Base-by-base conservation (phyloP, 2,888 invertebrate genomes). In the Lutraria lutraria region DNA sequence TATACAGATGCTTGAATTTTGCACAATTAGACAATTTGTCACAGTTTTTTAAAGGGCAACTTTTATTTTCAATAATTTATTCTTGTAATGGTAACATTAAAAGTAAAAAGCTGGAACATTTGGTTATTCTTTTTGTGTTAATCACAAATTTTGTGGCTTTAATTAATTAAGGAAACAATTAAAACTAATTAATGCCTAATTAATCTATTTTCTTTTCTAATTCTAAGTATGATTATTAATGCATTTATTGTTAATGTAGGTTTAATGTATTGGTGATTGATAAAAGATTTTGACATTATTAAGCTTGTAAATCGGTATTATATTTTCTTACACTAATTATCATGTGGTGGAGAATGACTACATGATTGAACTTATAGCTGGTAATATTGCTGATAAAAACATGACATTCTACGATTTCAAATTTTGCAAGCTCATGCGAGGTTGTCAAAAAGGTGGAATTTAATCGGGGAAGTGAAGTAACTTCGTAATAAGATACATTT, bases 401-500 rank as follows among this genome's bases (percentile, higher is more conserved):
- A 68, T 68, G 63, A 68, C n/a, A 68, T n/a, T 68, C 6, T 25
- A 8, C 13, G n/a, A 68, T 68, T 68, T 25, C 25, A 68, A 68
- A 68, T 85, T 85, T 86, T 83, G 89, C 89, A 85, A 83, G 89
- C 85, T 89, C 89, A 86, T 89, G 89, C 83, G 56, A 52, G 81
- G 88, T 89, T 79, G 85, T 86, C 86, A 89, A 82, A 88, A 92
- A 81, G 88, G 72, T 43, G 87, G 87, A 90, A 90, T 79, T 80
- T 80, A 84, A 86, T 88, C 72, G 54, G 86, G 29, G 76, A 76
- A 83, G 79, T 54, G 79, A 52, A 29, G 60, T 29, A 34, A 19
- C 54, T 43, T 13, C n/a, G 92, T 86, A 92, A 92, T 72, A 29
- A 86, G 85, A 92, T 92, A 86, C 81, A 86, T 63, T 89, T 90